These are phyloP conservation scores for Micoletzkya japonica DNA, from an alignment of 2,888 invertebrate species.

Conservation along the genomic window DNA sequence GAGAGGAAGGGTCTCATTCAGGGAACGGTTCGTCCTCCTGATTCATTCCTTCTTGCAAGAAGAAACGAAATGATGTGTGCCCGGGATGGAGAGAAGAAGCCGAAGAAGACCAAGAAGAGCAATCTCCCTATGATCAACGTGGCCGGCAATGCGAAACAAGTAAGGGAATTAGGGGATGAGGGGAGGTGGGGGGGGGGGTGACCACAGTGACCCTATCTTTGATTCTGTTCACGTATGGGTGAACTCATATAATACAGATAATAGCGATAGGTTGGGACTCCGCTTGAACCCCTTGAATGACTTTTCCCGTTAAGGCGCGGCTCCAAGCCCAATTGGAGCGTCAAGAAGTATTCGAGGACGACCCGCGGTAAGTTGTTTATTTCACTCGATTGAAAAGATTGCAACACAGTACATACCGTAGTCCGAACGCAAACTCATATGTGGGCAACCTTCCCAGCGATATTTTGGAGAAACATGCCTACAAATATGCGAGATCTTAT, in stretches of 20 bases:
- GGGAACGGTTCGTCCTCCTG: constrained; percentile 10
- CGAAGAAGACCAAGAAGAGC: constrained; percentile 13
- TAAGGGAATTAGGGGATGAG: background rate
- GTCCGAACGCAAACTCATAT: too few species aligned
- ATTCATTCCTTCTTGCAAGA: background rate
- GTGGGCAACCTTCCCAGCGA: too few species aligned
- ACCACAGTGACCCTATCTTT: too few species aligned
- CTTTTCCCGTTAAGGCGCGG: background rate
- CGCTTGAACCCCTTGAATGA: too few species aligned
- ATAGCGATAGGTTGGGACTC: background rate
- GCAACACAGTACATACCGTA: too few species aligned
- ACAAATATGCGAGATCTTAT: too few species aligned
- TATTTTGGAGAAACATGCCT: too few species aligned
- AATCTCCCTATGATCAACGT: constrained; percentile 14
- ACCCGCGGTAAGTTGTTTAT: too few species aligned
- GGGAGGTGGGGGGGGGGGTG: too few species aligned
- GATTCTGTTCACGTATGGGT: too few species aligned
- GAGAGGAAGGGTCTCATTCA: background rate
- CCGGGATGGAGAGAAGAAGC: constrained; percentile 10
- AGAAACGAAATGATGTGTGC: background rate
- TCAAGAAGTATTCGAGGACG: too few species aligned
- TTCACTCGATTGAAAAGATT: too few species aligned
- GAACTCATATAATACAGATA: background rate
- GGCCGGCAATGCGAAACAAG: background rate
- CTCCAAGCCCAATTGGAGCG: constrained; percentile 8